These are phyloP conservation scores for Cantharis lateralis DNA, from an alignment of 2,888 invertebrate genomes.

Conservation along the genomic window DNA sequence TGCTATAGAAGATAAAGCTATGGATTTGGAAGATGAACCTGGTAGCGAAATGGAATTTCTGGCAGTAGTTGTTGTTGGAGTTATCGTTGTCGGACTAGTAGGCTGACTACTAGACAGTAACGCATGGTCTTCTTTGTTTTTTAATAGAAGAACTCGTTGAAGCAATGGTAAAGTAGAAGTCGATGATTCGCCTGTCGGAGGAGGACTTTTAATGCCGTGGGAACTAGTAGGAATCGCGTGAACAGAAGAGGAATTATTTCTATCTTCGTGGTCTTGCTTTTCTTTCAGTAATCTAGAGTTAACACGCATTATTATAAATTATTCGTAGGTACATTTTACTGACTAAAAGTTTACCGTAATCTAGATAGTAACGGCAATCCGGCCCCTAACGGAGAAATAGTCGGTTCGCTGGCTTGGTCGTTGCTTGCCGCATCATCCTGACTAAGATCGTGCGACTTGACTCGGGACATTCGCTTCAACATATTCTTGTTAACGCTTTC, in stretches of 20 bases:
- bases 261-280: slow-evolving; percentile 72
- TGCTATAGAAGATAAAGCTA: slow-evolving; percentile 40
- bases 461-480: slow-evolving; percentile 74
- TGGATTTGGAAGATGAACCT: slow-evolving; percentile 32
- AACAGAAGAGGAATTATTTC: slow-evolving; percentile 54
- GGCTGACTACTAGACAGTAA: slow-evolving; percentile 45
- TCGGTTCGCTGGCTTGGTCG: slow-evolving; percentile 58
- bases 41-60: slow-evolving; percentile 32
- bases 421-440: slow-evolving; percentile 52
- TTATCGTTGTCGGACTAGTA: slow-evolving; percentile 41
- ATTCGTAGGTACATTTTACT: neutral
- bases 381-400: slow-evolving; percentile 78
- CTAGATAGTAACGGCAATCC: slow-evolving; percentile 80
- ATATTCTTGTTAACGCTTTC: slow-evolving; percentile 60
- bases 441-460: slow-evolving; percentile 73
- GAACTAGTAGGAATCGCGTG: slow-evolving; percentile 59
- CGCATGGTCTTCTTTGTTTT: slow-evolving; percentile 74
- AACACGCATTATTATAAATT: neutral
- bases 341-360: slow-evolving; percentile 55
- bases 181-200: slow-evolving; percentile 62
- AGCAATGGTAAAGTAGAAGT: slow-evolving; percentile 74
- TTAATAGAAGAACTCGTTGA: slow-evolving; percentile 74
- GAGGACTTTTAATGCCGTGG: slow-evolving; percentile 61
- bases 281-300: slow-evolving; percentile 72
- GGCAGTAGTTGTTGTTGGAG: slow-evolving; percentile 12